phyloP scores from a whole-genome alignment of 64 coral and sea anemone genomes.

The Trachythela sp. region DNA sequence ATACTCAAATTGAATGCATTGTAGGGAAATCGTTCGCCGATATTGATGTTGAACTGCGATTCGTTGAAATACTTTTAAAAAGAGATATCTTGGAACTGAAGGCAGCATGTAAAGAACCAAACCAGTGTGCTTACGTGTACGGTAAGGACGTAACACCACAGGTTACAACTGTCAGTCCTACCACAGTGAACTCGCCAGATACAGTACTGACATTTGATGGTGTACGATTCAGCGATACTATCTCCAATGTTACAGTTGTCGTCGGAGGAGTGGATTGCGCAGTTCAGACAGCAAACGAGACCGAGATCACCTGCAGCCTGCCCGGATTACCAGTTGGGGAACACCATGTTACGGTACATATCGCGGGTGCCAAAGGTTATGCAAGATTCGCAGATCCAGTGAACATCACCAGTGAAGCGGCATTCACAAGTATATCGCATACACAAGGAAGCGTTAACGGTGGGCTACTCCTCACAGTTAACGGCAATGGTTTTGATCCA shows the following conservation, averaged over 20 bases:
- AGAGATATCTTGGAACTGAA: slow-evolving; percentile 28
- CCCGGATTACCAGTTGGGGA: slow-evolving; percentile 39
- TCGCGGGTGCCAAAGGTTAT: slow-evolving; percentile 37
- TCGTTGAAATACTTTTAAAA: not conserved
- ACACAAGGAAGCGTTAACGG: slow-evolving; percentile 61
- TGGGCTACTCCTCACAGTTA: slow-evolving; percentile 54
- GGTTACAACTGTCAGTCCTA: slow-evolving; percentile 30
- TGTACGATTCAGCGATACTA: slow-evolving; percentile 40
- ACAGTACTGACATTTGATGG: slow-evolving; percentile 42
- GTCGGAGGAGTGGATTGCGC: slow-evolving; percentile 36
- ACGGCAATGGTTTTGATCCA: slow-evolving; percentile 72
- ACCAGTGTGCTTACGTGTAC: slow-evolving; percentile 45
- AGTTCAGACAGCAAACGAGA: not conserved
- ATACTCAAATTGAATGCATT: slow-evolving; percentile 44
- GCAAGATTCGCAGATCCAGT: not conserved
- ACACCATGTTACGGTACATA: slow-evolving; percentile 42
- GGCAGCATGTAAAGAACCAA: not conserved
- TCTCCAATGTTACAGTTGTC: slow-evolving; percentile 38
- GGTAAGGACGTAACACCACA: slow-evolving; percentile 35
- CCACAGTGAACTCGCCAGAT: not conserved
- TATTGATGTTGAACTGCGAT: not conserved
- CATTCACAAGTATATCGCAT: slow-evolving; percentile 39
- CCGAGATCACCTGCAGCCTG: slow-evolving; percentile 37
- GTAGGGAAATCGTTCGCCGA: slow-evolving; percentile 16
- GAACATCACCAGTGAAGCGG: not conserved